Evolutionary conservation across 2,888 invertebrate genomes (phyloP).

Genomic region (Apantesis nais): DNA sequence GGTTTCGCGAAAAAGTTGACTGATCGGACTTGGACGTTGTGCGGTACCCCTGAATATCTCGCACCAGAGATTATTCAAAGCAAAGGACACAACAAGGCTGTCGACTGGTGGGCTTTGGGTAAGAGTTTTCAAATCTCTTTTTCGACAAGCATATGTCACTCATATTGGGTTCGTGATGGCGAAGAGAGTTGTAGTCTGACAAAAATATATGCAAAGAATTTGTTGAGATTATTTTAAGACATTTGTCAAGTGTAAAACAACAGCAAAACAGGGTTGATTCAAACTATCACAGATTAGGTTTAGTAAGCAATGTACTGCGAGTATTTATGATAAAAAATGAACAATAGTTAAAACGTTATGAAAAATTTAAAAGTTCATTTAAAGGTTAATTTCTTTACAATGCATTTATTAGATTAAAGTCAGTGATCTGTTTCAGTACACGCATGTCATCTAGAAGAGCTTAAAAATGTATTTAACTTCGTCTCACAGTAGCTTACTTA

Average conservation of each 20-base stretch:
- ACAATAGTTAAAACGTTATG: neutral
- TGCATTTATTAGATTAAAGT: neutral
- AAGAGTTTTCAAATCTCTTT: constrained; percentile 45
- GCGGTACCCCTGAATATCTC: constrained; percentile 98
- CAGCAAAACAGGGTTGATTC: neutral
- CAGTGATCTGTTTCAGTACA: neutral
- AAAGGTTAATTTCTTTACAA: neutral
- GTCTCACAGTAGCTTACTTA: neutral
- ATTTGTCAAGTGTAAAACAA: neutral
- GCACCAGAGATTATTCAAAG: constrained; percentile 99
- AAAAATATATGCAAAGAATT: no score
- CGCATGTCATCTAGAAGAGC: neutral
- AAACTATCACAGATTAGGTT: neutral
- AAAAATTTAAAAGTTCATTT: neutral
- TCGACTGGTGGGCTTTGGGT: constrained; percentile 99
- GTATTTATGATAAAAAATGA: neutral
- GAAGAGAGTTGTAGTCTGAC: neutral
- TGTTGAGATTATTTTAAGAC: no score
- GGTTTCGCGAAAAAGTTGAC: constrained; percentile 98
- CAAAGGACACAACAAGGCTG: constrained; percentile 99
- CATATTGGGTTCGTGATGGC: neutral
- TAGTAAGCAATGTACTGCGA: neutral
- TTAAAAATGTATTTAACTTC: neutral
- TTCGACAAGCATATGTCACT: no score
- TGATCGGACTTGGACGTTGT: constrained; percentile 98